phyloP scores from a whole-genome alignment of 2,888 invertebrate species.

The Lagria hirta region DNA sequence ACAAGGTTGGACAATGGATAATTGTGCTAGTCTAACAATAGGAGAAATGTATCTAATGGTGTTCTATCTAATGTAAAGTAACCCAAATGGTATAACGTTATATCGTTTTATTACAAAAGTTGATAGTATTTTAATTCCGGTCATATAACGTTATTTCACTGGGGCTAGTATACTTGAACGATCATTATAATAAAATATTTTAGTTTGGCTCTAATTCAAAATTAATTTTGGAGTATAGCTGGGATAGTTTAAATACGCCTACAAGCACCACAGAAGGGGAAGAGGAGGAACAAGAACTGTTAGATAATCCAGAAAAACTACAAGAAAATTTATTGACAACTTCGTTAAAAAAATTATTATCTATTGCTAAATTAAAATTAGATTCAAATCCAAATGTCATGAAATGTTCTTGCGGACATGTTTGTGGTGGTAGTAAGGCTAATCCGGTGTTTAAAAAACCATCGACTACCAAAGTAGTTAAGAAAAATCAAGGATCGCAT shows the following conservation, averaged over 20 bases:
- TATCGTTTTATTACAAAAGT: too few relatives aligned
- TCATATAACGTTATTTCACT: too few relatives aligned
- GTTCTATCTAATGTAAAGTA: too few relatives aligned
- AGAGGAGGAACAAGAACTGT: slow-evolving; percentile 25
- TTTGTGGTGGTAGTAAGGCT: slow-evolving; percentile 49
- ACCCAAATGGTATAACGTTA: too few relatives aligned
- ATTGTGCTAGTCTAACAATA: slow-evolving; percentile 78
- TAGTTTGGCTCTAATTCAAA: slow-evolving; percentile 75
- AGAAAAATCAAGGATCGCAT: slow-evolving; percentile 13
- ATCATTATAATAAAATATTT: too few relatives aligned
- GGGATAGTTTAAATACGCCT: slow-evolving; percentile 56
- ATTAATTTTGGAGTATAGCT: slow-evolving; percentile 77
- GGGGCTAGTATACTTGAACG: too few relatives aligned
- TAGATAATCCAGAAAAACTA: slow-evolving; percentile 15
- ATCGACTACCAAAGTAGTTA: slow-evolving; percentile 11
- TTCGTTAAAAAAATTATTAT: slow-evolving; percentile 59
- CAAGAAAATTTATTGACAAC: slow-evolving; percentile 40
- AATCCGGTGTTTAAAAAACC: slow-evolving; percentile 32
- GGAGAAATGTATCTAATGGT: slow-evolving; percentile 91
- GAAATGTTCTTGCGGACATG: slow-evolving; percentile 61
- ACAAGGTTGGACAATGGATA: slow-evolving; percentile 77
- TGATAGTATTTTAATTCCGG: too few relatives aligned
- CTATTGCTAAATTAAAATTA: slow-evolving; percentile 58
- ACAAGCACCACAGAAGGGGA: too few relatives aligned
- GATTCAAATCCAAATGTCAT: slow-evolving; percentile 51